phyloP scores from a whole-genome alignment of 2,113 vertebrate genomes.

The Crotalus horridus region DNA sequence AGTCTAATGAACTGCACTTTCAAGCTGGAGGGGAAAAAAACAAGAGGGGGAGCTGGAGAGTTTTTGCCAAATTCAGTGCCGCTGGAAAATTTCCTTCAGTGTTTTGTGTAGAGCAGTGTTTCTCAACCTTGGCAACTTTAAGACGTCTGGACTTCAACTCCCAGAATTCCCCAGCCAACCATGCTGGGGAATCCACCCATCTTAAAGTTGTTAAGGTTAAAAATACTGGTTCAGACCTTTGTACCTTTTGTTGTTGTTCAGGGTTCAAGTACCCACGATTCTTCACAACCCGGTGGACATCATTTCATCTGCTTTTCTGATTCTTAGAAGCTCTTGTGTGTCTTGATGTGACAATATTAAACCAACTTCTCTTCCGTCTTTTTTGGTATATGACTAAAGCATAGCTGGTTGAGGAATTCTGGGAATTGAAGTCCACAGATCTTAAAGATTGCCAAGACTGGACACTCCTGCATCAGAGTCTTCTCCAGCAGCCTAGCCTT shows the following conservation, averaged over 20 bases:
- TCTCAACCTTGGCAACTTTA: neutral
- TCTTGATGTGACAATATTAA: neutral
- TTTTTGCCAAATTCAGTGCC: neutral
- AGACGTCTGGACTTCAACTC: neutral
- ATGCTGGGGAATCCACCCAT: no score
- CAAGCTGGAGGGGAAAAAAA: neutral
- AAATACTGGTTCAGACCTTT: neutral
- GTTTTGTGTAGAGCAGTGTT: neutral
- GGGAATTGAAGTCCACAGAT: neutral
- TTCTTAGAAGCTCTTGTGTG: neutral
- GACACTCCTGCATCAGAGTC: no score
- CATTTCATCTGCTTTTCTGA: neutral
- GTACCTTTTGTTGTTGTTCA: neutral
- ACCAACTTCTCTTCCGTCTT: neutral
- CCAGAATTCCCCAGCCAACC: neutral
- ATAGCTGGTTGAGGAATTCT: neutral
- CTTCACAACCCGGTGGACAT: neutral
- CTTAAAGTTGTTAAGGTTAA: neutral
- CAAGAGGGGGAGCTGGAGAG: neutral
- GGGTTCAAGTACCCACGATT: neutral
- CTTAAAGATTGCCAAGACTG: no score
- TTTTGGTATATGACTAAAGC: neutral
- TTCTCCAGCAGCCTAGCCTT: no score
- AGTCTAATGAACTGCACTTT: constrained; percentile 8
- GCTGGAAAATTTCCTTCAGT: neutral